Evolutionary conservation across 2,113 vertebrate genomes (phyloP).

Genomic region (Actenoides lindsayi): DNA sequence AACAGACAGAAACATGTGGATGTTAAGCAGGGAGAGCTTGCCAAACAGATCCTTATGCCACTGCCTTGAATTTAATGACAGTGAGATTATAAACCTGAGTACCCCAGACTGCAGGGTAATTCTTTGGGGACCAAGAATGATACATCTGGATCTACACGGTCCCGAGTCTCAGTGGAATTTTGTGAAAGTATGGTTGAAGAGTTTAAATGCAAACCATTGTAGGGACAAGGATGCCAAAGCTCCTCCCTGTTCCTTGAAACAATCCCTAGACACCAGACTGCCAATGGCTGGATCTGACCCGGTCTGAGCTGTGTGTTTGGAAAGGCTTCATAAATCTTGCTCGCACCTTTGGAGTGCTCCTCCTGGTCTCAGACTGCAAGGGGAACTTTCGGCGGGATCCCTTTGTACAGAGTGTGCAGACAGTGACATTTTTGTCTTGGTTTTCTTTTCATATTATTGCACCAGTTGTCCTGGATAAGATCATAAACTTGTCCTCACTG

Average conservation of each 20-base stretch:
- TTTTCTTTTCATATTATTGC: slow-evolving; percentile 64
- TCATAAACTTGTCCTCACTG: slow-evolving; percentile 70
- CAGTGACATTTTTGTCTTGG: slow-evolving; percentile 63
- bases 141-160: neutral
- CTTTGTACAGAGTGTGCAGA: slow-evolving; percentile 30
- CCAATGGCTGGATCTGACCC: neutral
- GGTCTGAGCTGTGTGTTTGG: neutral
- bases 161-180: neutral
- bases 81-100: neutral
- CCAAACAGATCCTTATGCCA: slow-evolving; percentile 15
- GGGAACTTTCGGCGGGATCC: slow-evolving; percentile 26
- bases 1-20: slow-evolving; percentile 21
- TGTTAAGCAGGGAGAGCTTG: slow-evolving; percentile 1
- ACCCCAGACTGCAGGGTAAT: neutral
- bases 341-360: neutral
- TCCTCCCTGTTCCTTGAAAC: slow-evolving; percentile 14
- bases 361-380: neutral
- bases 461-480: slow-evolving; percentile 68
- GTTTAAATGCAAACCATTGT: neutral
- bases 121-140: neutral
- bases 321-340: slow-evolving; percentile 28
- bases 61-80: neutral
- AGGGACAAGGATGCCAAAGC: neutral
- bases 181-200: neutral
- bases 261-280: neutral